Base-by-base conservation (phyloP, 2,797 vertebrate species). In the Cyprinodon diabolis region DNA sequence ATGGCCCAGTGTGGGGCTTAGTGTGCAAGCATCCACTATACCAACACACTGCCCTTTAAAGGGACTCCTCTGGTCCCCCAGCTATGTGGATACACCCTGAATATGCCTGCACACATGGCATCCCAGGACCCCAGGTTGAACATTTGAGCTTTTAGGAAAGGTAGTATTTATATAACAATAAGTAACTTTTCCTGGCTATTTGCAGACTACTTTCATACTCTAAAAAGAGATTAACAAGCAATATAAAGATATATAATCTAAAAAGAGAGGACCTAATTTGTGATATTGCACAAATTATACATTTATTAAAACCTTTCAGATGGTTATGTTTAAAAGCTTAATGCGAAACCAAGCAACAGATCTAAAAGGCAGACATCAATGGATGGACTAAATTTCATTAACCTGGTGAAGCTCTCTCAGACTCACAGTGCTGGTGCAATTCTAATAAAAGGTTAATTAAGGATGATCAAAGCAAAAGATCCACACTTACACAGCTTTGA, bases 21-120 rank as follows among this genome's bases (percentile, higher is more conserved):
- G 89, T 88, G 77, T 91, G 89, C 91, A 83, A 89, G 88, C 92
- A 84, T 90, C 89, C 91, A 87, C 90, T 94, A 91, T 92, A 92
- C 86, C 84, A 94, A 94, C 94, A 93, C 85, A 67, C 88, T 80
- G 81, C 81, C 89, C 89, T 94, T 93, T 93, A 93, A 93, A 93
- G 91, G 91, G 88, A 92, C 84, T 90, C 85, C 87, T 80, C 84
- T 86, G 84, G 88, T 87, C 72, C 82, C 85, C 83, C 83, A 83
- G 66, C 80, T 83, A 80, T 82, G 80, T 84, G 86, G 87, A 87
- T 89, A 89, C 86, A 88, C 83, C 80, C 88, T 80, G 84, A 84
- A 68, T 82, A 90, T 88, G 85, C 83, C 90, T 52, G 68, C 72
- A 75, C 80, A 78, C 81, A 82, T 77, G 48, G 70, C 71, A 71